These are phyloP conservation scores for Arenaria interpres DNA, from an alignment of 2,113 vertebrate species.

Conservation along the genomic window DNA sequence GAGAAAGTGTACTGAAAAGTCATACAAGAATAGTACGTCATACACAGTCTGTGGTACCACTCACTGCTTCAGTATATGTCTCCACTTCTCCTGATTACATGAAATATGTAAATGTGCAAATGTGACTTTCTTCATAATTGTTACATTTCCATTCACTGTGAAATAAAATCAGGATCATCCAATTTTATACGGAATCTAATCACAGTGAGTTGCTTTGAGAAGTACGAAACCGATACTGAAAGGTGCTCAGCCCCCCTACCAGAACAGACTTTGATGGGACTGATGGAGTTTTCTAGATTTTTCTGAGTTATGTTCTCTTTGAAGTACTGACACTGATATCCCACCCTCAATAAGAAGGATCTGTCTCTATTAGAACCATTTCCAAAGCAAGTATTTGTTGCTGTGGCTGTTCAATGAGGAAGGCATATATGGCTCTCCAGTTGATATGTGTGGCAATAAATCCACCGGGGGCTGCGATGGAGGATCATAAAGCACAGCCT, in stretches of 20 bases:
- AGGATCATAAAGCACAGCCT: not conserved
- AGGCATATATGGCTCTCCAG: accelerated
- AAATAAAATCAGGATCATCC: not conserved
- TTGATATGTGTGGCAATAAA: not conserved
- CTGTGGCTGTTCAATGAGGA: not conserved
- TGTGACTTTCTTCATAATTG: slow-evolving; percentile 54
- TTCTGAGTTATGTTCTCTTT: not conserved
- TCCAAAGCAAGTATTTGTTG: not conserved
- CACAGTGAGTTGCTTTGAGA: not conserved
- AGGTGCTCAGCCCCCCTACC: not conserved
- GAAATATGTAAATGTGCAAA: slow-evolving; percentile 68
- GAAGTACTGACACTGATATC: not conserved
- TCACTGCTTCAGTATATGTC: not conserved
- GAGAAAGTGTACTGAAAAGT: not conserved
- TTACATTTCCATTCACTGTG: slow-evolving; percentile 21
- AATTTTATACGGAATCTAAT: not conserved
- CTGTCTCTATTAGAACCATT: not conserved
- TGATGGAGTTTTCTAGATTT: not conserved
- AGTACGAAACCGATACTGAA: not conserved
- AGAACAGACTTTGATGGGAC: not conserved
- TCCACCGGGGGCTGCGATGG: no score
- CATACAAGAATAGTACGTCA: not conserved
- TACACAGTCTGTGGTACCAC: not conserved
- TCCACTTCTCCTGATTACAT: slow-evolving; percentile 59
- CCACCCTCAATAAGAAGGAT: not conserved